phyloP scores from a whole-genome alignment of 2,888 invertebrate genomes.

The Cephus sareptanus region DNA sequence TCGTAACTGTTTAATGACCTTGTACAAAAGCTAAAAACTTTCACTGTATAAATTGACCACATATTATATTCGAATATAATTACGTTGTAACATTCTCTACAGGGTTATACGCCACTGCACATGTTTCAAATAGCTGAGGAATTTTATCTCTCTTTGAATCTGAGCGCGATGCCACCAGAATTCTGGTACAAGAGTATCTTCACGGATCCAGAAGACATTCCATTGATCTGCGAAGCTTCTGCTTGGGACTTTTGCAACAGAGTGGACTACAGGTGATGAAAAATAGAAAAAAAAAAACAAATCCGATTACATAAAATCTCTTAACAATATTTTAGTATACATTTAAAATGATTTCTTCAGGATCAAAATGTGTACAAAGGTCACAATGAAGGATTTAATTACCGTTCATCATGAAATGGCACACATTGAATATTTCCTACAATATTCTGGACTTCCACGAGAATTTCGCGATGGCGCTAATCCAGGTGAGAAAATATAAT shows the following conservation, averaged over 20 bases:
- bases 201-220: constrained; percentile 81
- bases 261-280: constrained; percentile 81
- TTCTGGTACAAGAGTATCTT: constrained; percentile 91
- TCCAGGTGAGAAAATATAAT: constrained; percentile 73
- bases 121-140: constrained; percentile 92
- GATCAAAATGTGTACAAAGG: constrained; percentile 89
- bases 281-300: neutral
- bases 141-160: constrained; percentile 90
- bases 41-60: neutral
- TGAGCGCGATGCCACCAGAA: constrained; percentile 85
- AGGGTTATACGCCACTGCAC: constrained; percentile 86
- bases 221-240: constrained; percentile 88
- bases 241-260: constrained; percentile 95
- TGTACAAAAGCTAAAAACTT: neutral
- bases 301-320: neutral
- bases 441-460: constrained; percentile 84
- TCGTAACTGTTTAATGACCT: neutral
- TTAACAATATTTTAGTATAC: neutral
- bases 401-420: constrained; percentile 94
- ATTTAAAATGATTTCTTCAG: constrained; percentile 66
- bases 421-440: constrained; percentile 89
- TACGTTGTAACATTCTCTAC: constrained; percentile 28
- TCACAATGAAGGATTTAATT: constrained; percentile 86
- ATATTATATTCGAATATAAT: neutral
- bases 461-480: constrained; percentile 93